A percentile compares a stretch with the other conserved stretches of the same genome.
Evolutionary conservation across 2,113 vertebrate species (phyloP).

Genomic region (Acanthisitta chloris): DNA sequence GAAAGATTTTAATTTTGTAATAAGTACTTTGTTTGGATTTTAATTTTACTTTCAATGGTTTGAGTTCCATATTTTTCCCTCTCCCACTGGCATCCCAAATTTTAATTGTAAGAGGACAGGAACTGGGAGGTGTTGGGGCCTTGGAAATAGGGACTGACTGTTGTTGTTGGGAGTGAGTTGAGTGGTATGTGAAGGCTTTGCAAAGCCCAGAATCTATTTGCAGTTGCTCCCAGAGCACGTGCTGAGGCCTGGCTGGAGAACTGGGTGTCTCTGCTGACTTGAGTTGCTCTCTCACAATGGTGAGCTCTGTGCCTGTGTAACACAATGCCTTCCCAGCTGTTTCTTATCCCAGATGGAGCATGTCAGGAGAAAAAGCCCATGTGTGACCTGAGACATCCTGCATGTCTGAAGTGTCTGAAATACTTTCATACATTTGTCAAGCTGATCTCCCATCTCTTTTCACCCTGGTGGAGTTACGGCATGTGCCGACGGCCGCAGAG

Average conservation of each 20-base stretch:
- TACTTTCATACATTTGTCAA: not conserved
- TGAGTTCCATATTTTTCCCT: rapidly evolving
- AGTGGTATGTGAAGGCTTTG: not conserved
- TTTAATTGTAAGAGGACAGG: not conserved
- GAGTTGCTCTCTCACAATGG: not conserved
- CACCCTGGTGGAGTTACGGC: not conserved
- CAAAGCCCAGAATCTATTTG: not conserved
- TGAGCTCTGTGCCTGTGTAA: not conserved
- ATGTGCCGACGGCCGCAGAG: not conserved
- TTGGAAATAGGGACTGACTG: not conserved
- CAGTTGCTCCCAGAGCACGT: rapidly evolving
- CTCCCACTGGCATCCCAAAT: rapidly evolving
- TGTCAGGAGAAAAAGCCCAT: not conserved
- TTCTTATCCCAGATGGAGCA: not conserved
- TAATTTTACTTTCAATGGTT: not conserved
- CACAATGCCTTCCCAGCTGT: not conserved
- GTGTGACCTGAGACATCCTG: not conserved
- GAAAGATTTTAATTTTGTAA: not conserved
- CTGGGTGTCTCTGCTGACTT: not conserved
- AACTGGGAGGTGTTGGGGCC: not conserved
- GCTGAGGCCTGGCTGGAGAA: not conserved
- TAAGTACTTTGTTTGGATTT: not conserved
- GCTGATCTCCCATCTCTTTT: not conserved
- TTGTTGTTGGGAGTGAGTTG: not conserved
- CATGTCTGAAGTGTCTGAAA: not conserved